A percentile compares a stretch with the other conserved stretches of the same genome.
phyloP scores from a whole-genome alignment of 2,888 invertebrate genomes.

The Invenusta paracnida region DNA sequence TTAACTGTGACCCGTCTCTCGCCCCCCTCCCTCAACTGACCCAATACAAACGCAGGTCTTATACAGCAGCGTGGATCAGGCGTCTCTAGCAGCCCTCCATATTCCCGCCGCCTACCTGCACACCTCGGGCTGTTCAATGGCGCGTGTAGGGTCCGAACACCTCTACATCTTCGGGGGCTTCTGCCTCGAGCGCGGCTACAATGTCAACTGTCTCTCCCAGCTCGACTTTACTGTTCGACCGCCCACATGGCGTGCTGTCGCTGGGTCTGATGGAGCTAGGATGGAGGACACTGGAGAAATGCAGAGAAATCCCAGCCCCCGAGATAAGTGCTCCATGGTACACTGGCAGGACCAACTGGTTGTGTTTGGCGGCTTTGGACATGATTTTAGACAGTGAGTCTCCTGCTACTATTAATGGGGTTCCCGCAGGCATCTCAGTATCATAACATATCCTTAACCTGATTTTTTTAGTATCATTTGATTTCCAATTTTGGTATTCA shows the following conservation, averaged over 20 bases:
- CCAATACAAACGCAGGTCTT: background rate
- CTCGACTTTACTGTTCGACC: background rate
- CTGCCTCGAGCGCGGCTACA: background rate
- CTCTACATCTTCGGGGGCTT: background rate
- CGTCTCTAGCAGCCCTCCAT: background rate
- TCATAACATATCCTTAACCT: no score
- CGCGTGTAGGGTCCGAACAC: background rate
- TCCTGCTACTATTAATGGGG: no score
- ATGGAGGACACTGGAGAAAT: background rate
- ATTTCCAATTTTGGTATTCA: no score
- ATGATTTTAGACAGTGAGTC: background rate
- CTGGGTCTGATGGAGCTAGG: background rate
- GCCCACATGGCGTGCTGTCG: background rate
- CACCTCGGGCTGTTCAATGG: background rate
- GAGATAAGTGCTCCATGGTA: slow-evolving; percentile 20
- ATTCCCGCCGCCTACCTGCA: background rate
- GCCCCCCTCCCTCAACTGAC: no score
- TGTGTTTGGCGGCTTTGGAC: slow-evolving; percentile 17
- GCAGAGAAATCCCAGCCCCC: background rate
- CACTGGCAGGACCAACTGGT: background rate
- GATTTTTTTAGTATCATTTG: no score
- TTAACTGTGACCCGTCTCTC: no score
- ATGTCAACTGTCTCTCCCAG: background rate
- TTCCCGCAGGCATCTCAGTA: no score
- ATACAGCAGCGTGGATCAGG: background rate